Base-by-base conservation (phyloP, 2,113 vertebrate species). In the Tragelaphus strepsiceros region DNA sequence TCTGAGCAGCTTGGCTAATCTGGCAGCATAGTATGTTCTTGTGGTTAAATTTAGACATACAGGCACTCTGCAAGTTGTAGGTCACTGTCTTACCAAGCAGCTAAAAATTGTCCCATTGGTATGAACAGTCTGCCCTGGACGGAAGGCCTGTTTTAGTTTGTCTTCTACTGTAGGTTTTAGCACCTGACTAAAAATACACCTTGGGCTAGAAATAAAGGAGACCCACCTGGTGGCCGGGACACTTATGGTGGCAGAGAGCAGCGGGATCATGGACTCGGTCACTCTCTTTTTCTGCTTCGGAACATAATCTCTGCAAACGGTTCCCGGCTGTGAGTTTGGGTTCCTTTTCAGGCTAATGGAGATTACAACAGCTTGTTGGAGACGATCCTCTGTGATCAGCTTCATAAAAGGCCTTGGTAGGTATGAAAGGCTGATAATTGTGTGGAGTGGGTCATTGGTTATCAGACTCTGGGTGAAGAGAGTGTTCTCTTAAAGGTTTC, bases 391-490 rank as follows among this genome's bases (percentile, higher is more conserved):
- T 71, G 99, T 99, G 99, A 99, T 99, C 98, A 98, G 99, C 99
- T 99, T 99, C 98, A 99, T 99, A 98, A 99, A 99, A 98, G 99
- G 99, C 51, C 99, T 99, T 53, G 99, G 99, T 99, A 99, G 99
- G 99, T 99, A 98, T 43, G 88, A 96, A 97, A 93, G 85, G 53
- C 81, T 62, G 64, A 19, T 83, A 51, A 54, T 91, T 28, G 3
- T 96, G 62, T 97, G 92, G 21, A 1, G 0, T 88, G 78, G 87
- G 13, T 93, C 16, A 26, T 6, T 2, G 13, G 54, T 24, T 61
- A 14, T 43, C n/a, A 49, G 35, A 28, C 89, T 39, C 54, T 3
- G 16, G n/a, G 26, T 32, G 16, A 16, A 21, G 8, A 43, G 21
- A 61, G 51, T 43, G 10, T 43, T 71, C 28, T 59, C 56, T 32